Conservation (phyloP, 2,797 vertebrate species). For the Onychomys torridus region DNA sequence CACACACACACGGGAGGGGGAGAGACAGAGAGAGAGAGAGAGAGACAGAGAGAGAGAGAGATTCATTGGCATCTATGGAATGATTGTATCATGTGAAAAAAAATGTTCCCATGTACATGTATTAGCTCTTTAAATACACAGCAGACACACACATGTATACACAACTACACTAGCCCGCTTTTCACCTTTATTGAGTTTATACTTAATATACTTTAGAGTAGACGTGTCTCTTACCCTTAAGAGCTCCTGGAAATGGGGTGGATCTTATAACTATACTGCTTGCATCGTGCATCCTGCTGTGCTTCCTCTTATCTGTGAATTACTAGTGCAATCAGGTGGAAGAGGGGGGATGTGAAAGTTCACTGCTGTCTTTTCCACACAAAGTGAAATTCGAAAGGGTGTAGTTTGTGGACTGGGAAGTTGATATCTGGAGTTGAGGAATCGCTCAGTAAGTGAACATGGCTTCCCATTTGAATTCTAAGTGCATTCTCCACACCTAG, state of each 20-base stretch:
- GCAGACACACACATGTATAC: background rate
- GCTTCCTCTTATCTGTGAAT: background rate
- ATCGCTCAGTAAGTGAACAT: background rate
- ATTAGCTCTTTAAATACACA: background rate
- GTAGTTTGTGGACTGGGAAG: background rate
- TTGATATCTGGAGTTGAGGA: background rate
- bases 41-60: background rate
- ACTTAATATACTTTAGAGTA: background rate
- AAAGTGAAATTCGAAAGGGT: background rate
- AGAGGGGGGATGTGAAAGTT: background rate
- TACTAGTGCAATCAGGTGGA: background rate
- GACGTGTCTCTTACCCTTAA: background rate
- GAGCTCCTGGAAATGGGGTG: background rate
- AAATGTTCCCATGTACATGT: background rate
- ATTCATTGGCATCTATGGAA: background rate
- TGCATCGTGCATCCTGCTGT: background rate
- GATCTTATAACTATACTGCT: background rate
- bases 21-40: too few relatives aligned
- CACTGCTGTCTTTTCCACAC: background rate
- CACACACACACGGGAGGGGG: too few relatives aligned
- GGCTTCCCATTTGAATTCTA: background rate
- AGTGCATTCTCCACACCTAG: background rate
- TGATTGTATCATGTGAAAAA: background rate
- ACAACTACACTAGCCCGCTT: background rate
- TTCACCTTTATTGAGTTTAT: background rate